Evolutionary conservation across 2,797 vertebrate species (phyloP).

Genomic region (Poeciliopsis turneri): DNA sequence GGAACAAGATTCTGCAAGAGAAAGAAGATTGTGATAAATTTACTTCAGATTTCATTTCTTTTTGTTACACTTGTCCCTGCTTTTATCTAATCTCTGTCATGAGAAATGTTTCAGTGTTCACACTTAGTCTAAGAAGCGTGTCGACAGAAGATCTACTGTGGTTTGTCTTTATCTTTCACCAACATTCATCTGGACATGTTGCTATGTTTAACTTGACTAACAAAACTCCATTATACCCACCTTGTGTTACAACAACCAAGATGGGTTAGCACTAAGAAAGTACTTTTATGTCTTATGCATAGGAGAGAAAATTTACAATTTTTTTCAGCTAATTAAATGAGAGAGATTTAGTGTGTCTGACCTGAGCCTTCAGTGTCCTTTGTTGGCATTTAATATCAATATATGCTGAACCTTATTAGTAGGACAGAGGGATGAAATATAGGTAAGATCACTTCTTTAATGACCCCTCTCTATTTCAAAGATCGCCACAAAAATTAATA

Average conservation of each 20-base stretch:
- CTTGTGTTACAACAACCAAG: constrained; percentile 33
- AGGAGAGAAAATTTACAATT: constrained; percentile 28
- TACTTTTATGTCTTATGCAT: constrained; percentile 14
- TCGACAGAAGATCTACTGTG: constrained; percentile 36
- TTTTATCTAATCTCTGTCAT: constrained; percentile 51
- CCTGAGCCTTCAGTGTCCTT: constrained; percentile 22
- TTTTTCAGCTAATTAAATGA: constrained; percentile 20
- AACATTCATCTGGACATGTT: constrained; percentile 51
- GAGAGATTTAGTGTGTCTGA: constrained; percentile 14
- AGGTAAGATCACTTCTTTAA: constrained; percentile 26
- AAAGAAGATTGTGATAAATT: constrained; percentile 51
- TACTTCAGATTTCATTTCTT: constrained; percentile 45
- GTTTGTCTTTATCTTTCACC: constrained; percentile 57
- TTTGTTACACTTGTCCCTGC: constrained; percentile 44
- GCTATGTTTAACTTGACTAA: constrained; percentile 48
- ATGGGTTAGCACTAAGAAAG: constrained; percentile 24
- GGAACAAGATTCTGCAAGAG: constrained; percentile 38
- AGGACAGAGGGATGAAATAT: constrained; percentile 25
- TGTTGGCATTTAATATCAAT: constrained; percentile 57
- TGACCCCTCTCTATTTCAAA: constrained; percentile 33
- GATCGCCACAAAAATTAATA: constrained; percentile 1
- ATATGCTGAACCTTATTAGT: constrained; percentile 45
- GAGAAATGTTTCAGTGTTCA: constrained; percentile 53
- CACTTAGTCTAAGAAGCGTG: constrained; percentile 50
- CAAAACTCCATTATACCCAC: constrained; percentile 40